Evolutionary conservation across 2,797 vertebrate genomes (phyloP), one percentile per base, ranked within the genome.

Genomic region (Monodelphis domestica): DNA sequence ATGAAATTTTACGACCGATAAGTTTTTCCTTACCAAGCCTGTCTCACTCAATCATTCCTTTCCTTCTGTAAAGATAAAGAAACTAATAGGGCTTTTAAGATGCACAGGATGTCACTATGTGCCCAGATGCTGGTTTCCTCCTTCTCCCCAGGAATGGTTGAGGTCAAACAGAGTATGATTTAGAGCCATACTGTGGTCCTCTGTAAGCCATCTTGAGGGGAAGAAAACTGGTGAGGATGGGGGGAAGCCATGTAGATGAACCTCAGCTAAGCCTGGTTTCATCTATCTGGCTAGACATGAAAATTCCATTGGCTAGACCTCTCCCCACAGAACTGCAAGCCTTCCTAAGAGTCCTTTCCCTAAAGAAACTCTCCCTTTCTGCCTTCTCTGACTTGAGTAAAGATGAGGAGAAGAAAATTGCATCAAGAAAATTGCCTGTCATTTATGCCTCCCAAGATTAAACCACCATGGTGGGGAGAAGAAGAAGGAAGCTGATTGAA

Each of bases 381-480:
- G 24, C 38, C 50, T 50, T 93, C 93, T 93, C 59, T 53, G 56
- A 29, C 93, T 95, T 89, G 93, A 70, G 1, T 92, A 78, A 91
- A 94, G 91, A 92, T 89, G 90, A 93, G 89, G 92, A 96, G 93
- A 93, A 95, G 53, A 93, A 38, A 91, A 55, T 88, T 93, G 45
- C 89, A 91, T 94, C 94, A 53, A 93, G 95, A 92, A 96, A 95
- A 94, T 91, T 88, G 54, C 89, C 90, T 95, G 88, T 70, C 94
- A 92, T 94, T 97, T 95, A 30, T 93, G 54, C 28, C 28, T 70
- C 45, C 59, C 89, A 95, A 93, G 96, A 91, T 96, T 94, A 95
- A 54, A 26, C 59, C 54, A 53, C 17, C 30, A 21, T 53, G 53
- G 53, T 78, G 6, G 50, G 52, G 95, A 90, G 59, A 92, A 87